phyloP scores from a whole-genome alignment of 2,113 vertebrate genomes.

The Terrapene triunguis region DNA sequence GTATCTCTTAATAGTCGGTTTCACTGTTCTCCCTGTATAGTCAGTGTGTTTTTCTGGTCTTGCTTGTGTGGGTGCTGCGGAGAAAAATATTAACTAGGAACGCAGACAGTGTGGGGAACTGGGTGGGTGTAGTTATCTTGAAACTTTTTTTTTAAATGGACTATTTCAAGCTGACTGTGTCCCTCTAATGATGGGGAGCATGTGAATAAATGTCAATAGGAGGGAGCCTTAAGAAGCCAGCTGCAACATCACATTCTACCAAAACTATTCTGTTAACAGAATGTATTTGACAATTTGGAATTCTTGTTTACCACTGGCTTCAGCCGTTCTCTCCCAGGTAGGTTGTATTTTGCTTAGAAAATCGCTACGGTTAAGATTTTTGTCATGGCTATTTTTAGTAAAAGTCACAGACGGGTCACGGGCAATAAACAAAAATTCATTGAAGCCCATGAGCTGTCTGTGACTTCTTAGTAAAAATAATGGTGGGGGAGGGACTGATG shows the following conservation, averaged over 20 bases:
- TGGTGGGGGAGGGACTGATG: too few relatives aligned
- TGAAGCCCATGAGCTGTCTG: too few relatives aligned
- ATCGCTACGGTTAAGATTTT: not conserved
- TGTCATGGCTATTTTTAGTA: not conserved
- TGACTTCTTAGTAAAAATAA: too few relatives aligned
- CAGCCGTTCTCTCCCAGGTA: not conserved
- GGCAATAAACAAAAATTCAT: too few relatives aligned
- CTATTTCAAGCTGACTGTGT: slow-evolving; percentile 21
- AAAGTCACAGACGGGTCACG: too few relatives aligned
- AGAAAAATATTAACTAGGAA: slow-evolving; percentile 65
- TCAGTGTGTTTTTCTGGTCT: not conserved
- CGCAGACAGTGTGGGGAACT: slow-evolving; percentile 15
- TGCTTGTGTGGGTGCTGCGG: not conserved
- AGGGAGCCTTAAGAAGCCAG: slow-evolving; percentile 51
- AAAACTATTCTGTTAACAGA: not conserved
- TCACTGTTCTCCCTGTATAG: not conserved
- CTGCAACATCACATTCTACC: not conserved
- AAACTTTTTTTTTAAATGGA: slow-evolving; percentile 43
- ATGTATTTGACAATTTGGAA: not conserved
- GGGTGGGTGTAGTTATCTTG: slow-evolving; percentile 45
- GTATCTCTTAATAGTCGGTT: not conserved
- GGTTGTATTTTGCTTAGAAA: not conserved
- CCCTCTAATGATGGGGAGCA: slow-evolving; percentile 54
- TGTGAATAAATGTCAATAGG: slow-evolving; percentile 52
- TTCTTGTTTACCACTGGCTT: slow-evolving; percentile 42